Percentiles rank a stretch among this genome's conserved stretches.
phyloP scores from a whole-genome alignment of 2,888 invertebrate genomes.

The Pantelozetes paolii region DNA sequence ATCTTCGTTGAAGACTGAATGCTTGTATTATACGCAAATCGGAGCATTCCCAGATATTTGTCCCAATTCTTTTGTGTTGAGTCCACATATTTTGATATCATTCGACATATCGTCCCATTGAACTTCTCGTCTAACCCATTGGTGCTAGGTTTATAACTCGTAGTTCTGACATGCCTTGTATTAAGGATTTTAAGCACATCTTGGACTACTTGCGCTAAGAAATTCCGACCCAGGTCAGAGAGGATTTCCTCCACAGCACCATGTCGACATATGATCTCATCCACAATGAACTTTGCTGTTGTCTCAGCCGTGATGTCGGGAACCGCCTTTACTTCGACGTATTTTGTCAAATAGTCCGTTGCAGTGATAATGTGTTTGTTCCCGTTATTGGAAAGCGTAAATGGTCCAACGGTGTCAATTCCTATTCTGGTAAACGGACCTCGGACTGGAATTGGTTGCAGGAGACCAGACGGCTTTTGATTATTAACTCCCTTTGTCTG shows the following conservation, averaged over 20 bases:
- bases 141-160: neutral
- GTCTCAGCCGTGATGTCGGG: neutral
- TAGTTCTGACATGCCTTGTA: neutral
- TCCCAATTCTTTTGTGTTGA: conserved; percentile 45
- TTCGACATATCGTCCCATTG: conserved; percentile 44
- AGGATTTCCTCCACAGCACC: neutral
- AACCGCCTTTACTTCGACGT: neutral
- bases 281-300: neutral
- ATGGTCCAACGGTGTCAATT: neutral
- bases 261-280: neutral
- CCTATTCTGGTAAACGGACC: neutral
- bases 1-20: conserved; percentile 42
- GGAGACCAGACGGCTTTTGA: neutral
- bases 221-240: neutral
- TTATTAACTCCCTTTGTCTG: neutral
- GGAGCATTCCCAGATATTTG: conserved; percentile 38
- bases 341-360: conserved; percentile 18
- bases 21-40: conserved; percentile 46
- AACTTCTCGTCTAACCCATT: conserved; percentile 19
- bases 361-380: neutral
- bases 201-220: neutral
- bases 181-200: neutral
- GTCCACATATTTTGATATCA: conserved; percentile 45
- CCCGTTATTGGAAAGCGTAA: neutral
- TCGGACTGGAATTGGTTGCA: neutral